Conservation (phyloP, 2,888 invertebrate genomes). For the Synergus itoensis region DNA sequence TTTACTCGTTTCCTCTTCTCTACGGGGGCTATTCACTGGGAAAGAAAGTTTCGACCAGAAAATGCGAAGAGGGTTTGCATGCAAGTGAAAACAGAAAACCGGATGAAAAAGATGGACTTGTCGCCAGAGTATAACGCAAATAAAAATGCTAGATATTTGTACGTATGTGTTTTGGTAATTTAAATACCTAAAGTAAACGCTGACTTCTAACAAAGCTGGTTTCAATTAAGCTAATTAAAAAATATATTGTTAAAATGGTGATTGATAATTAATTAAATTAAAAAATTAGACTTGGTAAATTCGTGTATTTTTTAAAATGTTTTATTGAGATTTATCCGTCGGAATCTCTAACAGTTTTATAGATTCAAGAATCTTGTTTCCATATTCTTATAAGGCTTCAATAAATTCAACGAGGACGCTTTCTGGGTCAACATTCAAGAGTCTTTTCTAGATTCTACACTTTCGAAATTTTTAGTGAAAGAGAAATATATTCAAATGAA, state of each 20-base stretch:
- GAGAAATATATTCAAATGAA: not conserved
- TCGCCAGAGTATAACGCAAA: not conserved
- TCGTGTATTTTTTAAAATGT: not conserved
- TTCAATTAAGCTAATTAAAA: not conserved
- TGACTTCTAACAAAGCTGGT: not conserved
- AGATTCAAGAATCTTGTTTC: constrained; percentile 6
- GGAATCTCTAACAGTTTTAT: constrained; percentile 11
- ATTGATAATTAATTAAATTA: not conserved
- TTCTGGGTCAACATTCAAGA: constrained; percentile 1
- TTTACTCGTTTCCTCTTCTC: constrained; percentile 42
- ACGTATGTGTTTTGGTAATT: not conserved
- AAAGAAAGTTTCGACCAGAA: constrained; percentile 51
- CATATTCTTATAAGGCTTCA: constrained; percentile 10
- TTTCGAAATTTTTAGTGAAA: not conserved
- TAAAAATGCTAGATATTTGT: not conserved
- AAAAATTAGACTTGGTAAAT: not conserved
- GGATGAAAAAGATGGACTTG: constrained; percentile 20
- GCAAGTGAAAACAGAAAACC: constrained; percentile 37
- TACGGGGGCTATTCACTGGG: constrained; percentile 18
- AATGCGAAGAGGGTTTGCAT: constrained; percentile 40
- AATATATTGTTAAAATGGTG: not conserved
- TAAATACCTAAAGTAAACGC: not conserved
- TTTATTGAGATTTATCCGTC: not conserved
- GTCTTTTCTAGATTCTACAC: not conserved
- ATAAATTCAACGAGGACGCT: constrained; percentile 9